Conservation (phyloP, 2,888 invertebrate species). For the Aphodius granarius region DNA sequence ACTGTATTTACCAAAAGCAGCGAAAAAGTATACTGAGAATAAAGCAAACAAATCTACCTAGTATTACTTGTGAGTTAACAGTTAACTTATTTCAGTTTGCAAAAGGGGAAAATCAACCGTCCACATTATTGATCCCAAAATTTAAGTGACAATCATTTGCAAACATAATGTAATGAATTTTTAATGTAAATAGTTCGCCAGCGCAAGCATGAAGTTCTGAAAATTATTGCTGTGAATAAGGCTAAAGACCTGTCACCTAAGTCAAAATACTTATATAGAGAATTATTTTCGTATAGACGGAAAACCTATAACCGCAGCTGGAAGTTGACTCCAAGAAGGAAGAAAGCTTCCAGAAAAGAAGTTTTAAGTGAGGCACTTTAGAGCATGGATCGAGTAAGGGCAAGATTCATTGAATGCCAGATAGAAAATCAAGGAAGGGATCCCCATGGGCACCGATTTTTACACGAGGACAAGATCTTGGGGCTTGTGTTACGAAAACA, state of each 20-base stretch:
- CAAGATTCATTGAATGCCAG: background rate
- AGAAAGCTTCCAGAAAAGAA: background rate
- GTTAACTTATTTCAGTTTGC: too few species aligned
- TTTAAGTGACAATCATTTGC: too few species aligned
- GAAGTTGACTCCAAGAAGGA: background rate
- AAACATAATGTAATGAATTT: too few species aligned
- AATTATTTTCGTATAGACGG: background rate
- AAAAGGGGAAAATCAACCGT: too few species aligned
- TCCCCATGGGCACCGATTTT: background rate
- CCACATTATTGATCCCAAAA: too few species aligned
- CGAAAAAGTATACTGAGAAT: too few species aligned
- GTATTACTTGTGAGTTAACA: too few species aligned
- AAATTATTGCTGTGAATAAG: too few species aligned
- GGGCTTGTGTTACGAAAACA: constrained; percentile 21
- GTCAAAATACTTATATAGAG: background rate
- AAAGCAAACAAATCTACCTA: too few species aligned
- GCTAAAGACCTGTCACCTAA: background rate
- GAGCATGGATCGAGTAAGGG: background rate
- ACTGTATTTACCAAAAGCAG: too few species aligned
- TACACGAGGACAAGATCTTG: background rate
- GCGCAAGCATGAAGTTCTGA: too few species aligned
- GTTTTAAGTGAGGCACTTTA: background rate
- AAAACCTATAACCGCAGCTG: background rate
- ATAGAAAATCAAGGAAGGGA: background rate
- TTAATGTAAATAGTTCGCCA: too few species aligned